Conservation (phyloP, 2,888 invertebrate genomes). For the Melieria omissa region DNA sequence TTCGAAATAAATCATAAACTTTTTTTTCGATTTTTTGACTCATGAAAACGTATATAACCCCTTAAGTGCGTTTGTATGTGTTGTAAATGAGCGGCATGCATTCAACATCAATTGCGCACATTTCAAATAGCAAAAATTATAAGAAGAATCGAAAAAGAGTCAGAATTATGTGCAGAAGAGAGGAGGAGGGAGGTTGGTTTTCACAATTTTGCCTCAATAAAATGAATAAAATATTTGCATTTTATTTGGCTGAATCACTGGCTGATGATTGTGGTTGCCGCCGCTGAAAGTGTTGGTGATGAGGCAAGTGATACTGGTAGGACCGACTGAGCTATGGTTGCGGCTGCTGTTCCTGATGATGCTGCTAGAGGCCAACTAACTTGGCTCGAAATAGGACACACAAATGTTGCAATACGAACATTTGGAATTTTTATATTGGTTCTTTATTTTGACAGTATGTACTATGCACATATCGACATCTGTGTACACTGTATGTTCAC, state of each 20-base stretch:
- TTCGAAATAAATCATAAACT: too few species aligned
- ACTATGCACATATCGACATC: slow-evolving; percentile 25
- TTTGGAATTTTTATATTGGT: slow-evolving; percentile 45
- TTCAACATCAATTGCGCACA: slow-evolving; percentile 59
- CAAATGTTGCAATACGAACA: slow-evolving; percentile 34
- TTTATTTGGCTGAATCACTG: slow-evolving; percentile 16
- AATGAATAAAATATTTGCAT: slow-evolving; percentile 48
- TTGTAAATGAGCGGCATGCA: slow-evolving; percentile 46
- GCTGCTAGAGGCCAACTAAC: slow-evolving; percentile 11
- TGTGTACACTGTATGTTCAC: neutral
- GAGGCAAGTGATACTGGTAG: neutral
- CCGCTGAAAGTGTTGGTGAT: neutral
- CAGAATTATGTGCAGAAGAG: slow-evolving; percentile 13
- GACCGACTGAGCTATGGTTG: neutral
- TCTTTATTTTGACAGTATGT: slow-evolving; percentile 45
- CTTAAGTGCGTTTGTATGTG: too few species aligned
- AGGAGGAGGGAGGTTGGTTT: slow-evolving; percentile 23
- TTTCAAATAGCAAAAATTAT: slow-evolving; percentile 18
- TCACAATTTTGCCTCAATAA: slow-evolving; percentile 43
- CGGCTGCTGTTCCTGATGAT: neutral
- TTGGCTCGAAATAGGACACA: slow-evolving; percentile 23
- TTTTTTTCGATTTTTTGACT: too few species aligned
- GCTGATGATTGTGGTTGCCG: neutral
- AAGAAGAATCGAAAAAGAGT: neutral
- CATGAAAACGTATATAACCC: too few species aligned